Base-by-base conservation (phyloP, 1,140 invertebrate genomes). In the Chrysoperla carnea region DNA sequence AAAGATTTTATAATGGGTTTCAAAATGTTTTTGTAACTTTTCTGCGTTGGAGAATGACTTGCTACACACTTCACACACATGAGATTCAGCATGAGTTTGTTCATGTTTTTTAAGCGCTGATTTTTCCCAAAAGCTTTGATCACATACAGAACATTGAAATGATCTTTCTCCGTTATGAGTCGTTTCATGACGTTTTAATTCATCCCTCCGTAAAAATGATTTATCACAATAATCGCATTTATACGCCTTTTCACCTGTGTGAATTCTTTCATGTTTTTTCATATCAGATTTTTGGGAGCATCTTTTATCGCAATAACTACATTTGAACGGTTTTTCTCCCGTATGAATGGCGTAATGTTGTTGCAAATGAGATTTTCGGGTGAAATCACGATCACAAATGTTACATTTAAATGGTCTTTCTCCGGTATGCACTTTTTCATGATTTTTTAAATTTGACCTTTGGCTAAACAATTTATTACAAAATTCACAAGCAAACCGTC, bases 61-160 rank as follows among this genome's bases (percentile, higher is more conserved):
- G 48, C 46, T 8, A 48, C 38, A 23, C 5, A 23, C 17, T 23
- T 23, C 17, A 23, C 17, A 23, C 17, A 23, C 17, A 23, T 23
- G 5, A 23, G 17, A 5, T 2, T 23, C 17, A 23, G 17, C 17
- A 23, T 23, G 17, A 5, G 5, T 23, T 23, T 3, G 5, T 23
- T 23, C 5, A 23, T 23, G 17, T 23, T 23, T 23, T 23, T 23
- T 5, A 23, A 23, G 17, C 17, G 17, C 17, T 3, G 17, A 2
- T 23, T 23, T 23, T 2, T 23, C 17, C 17, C 17, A 23, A 43
- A 52, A 52, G 7, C 46, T 23, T 43, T 50, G 46, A 15, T 50
- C 48, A 43, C 50, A 52, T 23, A 51, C 37, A 38, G 49, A 46
- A 29, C 50, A 51, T 13, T 42, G 37, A 36, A 49, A 51, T n/a